These are phyloP conservation scores for Oreochromis tanganicae DNA, from an alignment of 2,113 vertebrate species.

Conservation along the genomic window DNA sequence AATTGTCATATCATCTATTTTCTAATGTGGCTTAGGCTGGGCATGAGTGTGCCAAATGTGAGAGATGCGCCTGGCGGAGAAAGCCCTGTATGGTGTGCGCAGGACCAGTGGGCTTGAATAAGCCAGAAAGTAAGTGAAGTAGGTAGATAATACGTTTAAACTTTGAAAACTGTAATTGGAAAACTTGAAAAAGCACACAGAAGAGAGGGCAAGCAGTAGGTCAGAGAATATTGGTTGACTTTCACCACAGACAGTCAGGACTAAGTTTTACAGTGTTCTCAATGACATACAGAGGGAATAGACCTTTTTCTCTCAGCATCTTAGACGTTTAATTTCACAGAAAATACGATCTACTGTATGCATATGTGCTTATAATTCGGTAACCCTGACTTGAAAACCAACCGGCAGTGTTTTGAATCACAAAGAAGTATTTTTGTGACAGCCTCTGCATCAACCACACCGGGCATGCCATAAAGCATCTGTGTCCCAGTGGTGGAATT, in stretches of 20 bases:
- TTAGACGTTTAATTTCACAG: not conserved
- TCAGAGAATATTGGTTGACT: constrained; percentile 26
- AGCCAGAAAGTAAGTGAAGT: constrained; percentile 48
- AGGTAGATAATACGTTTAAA: constrained; percentile 57
- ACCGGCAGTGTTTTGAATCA: not conserved
- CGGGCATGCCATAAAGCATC: not conserved
- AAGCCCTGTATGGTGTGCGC: not conserved
- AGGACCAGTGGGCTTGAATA: constrained; percentile 39
- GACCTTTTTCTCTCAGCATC: not conserved
- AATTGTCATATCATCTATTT: constrained; percentile 62
- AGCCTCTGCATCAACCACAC: not conserved
- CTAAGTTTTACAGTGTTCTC: not conserved
- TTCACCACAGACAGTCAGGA: not conserved
- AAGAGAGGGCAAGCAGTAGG: constrained; percentile 1
- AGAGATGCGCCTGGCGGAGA: constrained; percentile 12
- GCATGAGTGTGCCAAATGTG: constrained; percentile 44
- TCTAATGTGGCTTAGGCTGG: constrained; percentile 44
- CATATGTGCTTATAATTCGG: not conserved
- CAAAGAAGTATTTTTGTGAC: not conserved
- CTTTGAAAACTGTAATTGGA: constrained; percentile 60
- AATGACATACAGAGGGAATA: not conserved
- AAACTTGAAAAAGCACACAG: constrained; percentile 34
- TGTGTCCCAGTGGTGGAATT: constrained; percentile 16
- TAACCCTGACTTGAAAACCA: not conserved
- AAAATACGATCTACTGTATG: not conserved